A percentile compares a stretch with the other conserved stretches of the same genome.
Evolutionary conservation across 2,797 vertebrate species (phyloP).

Genomic region (Babyrousa celebensis): DNA sequence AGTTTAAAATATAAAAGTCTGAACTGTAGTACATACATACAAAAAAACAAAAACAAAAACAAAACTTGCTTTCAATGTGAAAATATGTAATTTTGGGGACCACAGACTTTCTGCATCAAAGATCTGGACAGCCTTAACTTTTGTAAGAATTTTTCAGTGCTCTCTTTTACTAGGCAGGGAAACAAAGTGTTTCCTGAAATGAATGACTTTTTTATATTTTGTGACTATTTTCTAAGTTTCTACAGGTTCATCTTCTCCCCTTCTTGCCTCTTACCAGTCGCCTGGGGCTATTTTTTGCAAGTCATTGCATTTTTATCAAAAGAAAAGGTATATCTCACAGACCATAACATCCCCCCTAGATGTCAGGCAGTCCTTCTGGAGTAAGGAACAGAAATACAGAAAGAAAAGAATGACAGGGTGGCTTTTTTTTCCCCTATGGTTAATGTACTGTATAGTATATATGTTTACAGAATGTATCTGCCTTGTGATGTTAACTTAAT

Average conservation of each 20-base stretch:
- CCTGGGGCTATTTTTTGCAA: slow-evolving; percentile 86
- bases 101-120: slow-evolving; percentile 88
- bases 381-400: slow-evolving; percentile 89
- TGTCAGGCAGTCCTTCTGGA: slow-evolving; percentile 87
- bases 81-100: slow-evolving; percentile 80
- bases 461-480: slow-evolving; percentile 92
- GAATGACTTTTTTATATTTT: slow-evolving; percentile 91
- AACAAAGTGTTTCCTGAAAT: slow-evolving; percentile 75
- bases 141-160: slow-evolving; percentile 91
- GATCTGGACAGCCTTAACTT: slow-evolving; percentile 92
- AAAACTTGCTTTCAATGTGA: slow-evolving; percentile 79
- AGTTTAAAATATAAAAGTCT: slow-evolving; percentile 51
- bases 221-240: slow-evolving; percentile 90
- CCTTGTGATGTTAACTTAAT: slow-evolving; percentile 92
- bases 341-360: slow-evolving; percentile 84
- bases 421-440: slow-evolving; percentile 89
- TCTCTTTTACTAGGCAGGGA: slow-evolving; percentile 88
- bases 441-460: slow-evolving; percentile 92
- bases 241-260: slow-evolving; percentile 85
- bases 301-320: slow-evolving; percentile 87
- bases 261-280: slow-evolving; percentile 81
- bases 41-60: not conserved
- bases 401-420: slow-evolving; percentile 93
- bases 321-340: slow-evolving; percentile 61
- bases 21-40: slow-evolving; percentile 58